Conservation (phyloP, 2,797 vertebrate species). For the Vipera ursinii region DNA sequence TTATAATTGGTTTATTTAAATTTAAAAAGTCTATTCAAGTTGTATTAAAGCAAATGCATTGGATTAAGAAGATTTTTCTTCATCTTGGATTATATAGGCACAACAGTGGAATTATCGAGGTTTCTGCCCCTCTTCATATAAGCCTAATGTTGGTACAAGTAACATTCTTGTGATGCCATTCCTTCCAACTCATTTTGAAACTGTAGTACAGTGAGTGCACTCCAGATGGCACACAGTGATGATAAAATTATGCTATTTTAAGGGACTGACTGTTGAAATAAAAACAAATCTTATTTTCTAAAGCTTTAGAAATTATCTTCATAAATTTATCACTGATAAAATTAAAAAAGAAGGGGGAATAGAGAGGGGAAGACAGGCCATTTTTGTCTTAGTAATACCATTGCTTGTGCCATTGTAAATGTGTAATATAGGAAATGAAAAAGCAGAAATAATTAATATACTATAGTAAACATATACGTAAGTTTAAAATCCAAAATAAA, state of each 20-base stretch:
- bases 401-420: slow-evolving; percentile 32
- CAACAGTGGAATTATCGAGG: slow-evolving; percentile 32
- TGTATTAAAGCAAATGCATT: background rate
- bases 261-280: slow-evolving; percentile 63
- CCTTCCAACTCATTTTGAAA: slow-evolving; percentile 60
- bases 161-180: slow-evolving; percentile 49
- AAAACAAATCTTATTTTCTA: slow-evolving; percentile 63
- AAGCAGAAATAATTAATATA: slow-evolving; percentile 19
- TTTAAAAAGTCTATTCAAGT: background rate
- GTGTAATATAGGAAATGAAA: slow-evolving; percentile 28
- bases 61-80: background rate
- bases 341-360: background rate
- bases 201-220: slow-evolving; percentile 70
- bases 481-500: slow-evolving; percentile 54
- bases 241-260: slow-evolving; percentile 70
- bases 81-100: background rate
- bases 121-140: slow-evolving; percentile 58
- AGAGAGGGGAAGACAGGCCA: slow-evolving; percentile 20
- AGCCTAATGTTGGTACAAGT: slow-evolving; percentile 52
- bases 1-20: slow-evolving; percentile 26
- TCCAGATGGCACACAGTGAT: slow-evolving; percentile 78
- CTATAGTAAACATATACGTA: slow-evolving; percentile 35
- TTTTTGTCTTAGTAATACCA: slow-evolving; percentile 30
- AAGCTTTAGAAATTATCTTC: slow-evolving; percentile 52
- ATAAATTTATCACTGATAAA: slow-evolving; percentile 44